A percentile compares a stretch with the other conserved stretches of the same genome.
phyloP scores from a whole-genome alignment of 2,113 vertebrate genomes.

The Australoheros scitulus region DNA sequence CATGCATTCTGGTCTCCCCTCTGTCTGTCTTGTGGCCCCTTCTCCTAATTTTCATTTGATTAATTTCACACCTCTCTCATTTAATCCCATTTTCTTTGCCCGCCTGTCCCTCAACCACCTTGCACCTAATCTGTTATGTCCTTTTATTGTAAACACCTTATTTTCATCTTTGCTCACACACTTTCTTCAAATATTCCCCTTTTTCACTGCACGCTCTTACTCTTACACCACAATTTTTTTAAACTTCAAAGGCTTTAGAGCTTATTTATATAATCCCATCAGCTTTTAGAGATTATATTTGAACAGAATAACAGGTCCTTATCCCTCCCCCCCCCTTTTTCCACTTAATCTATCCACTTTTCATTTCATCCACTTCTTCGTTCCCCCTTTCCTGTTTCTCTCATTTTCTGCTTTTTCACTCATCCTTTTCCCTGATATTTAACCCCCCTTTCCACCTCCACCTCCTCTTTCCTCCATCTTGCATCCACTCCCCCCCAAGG shows the following conservation, averaged over 20 bases:
- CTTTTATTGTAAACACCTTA: background rate
- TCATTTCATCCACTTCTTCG: background rate
- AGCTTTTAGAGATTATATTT: background rate
- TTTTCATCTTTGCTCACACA: background rate
- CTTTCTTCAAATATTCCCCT: background rate
- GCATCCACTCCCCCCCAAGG: too few relatives aligned
- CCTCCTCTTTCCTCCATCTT: background rate
- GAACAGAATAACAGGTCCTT: background rate
- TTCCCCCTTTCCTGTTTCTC: background rate
- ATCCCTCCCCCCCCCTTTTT: background rate
- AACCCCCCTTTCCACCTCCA: background rate
- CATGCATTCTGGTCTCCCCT: conserved; percentile 2
- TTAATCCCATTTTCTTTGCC: conserved; percentile 54
- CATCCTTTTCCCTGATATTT: background rate
- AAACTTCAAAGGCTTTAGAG: background rate
- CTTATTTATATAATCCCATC: background rate
- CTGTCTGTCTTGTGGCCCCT: background rate
- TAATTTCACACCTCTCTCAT: conserved; percentile 53
- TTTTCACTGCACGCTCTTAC: background rate
- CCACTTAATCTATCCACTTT: background rate
- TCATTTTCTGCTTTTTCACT: background rate
- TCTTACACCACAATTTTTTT: too few relatives aligned
- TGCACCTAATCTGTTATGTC: conserved; percentile 30
- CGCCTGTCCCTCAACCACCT: conserved; percentile 11
- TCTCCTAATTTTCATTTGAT: conserved; percentile 9